Evolutionary conservation across 2,888 invertebrate genomes (phyloP).

Genomic region (Maniola hyperantus): DNA sequence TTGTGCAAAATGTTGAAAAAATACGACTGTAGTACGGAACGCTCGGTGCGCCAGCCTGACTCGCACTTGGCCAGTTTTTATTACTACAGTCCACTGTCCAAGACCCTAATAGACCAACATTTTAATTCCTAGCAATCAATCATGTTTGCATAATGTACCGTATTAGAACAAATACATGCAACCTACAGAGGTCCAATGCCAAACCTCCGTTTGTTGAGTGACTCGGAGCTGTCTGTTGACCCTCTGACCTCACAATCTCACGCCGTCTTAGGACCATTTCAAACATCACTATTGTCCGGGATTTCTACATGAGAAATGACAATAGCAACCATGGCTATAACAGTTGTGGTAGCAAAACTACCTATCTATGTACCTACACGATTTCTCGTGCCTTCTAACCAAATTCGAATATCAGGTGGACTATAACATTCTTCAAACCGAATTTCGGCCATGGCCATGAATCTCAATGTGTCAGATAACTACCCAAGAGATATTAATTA

Average conservation of each 20-base stretch:
- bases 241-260: conserved; percentile 63
- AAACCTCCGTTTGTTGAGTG: conserved; percentile 51
- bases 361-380: not conserved
- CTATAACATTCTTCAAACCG: no score
- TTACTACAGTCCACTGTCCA: no score
- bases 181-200: conserved; percentile 47
- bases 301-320: conserved; percentile 34
- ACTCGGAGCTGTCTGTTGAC: conserved; percentile 66
- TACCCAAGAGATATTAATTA: no score
- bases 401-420: no score
- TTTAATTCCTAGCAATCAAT: conserved; percentile 24
- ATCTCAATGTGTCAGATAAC: no score
- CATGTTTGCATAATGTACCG: conserved; percentile 26
- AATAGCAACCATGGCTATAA: conserved; percentile 25
- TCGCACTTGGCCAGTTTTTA: no score
- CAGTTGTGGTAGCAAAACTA: conserved; percentile 8
- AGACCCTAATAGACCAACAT: conserved; percentile 7
- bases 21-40: no score
- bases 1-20: no score
- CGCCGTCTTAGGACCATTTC: conserved; percentile 59
- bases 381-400: no score
- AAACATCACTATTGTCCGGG: conserved; percentile 31
- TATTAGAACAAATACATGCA: conserved; percentile 28
- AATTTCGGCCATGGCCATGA: no score
- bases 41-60: no score